Evolutionary conservation across 2,113 vertebrate species (phyloP).

Genomic region (Anhinga rufa): DNA sequence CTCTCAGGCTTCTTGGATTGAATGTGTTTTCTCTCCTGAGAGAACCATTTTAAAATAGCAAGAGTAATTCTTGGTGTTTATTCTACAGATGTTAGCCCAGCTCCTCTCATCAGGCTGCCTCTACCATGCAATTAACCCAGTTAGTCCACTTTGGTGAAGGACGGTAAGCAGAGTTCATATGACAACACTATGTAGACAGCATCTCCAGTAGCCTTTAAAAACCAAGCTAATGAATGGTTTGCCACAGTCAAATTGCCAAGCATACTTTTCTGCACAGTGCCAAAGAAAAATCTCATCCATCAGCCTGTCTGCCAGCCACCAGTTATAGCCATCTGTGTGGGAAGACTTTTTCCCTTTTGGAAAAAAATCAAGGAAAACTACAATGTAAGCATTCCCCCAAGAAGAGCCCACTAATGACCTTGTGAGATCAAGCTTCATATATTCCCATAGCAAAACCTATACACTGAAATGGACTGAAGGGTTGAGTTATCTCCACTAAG

Average conservation of each 20-base stretch:
- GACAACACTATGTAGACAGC: not conserved
- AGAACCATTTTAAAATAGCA: not conserved
- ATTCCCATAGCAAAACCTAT: not conserved
- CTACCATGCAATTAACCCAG: slow-evolving; percentile 20
- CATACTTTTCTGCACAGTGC: not conserved
- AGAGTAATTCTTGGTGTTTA: slow-evolving; percentile 16
- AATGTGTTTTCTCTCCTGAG: not conserved
- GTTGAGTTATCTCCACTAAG: not conserved
- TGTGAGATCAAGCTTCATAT: slow-evolving; percentile 1
- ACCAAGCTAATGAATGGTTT: slow-evolving; percentile 21
- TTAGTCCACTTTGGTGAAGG: slow-evolving; percentile 1
- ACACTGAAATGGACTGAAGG: not conserved
- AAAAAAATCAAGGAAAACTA: slow-evolving; percentile 50
- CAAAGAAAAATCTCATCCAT: slow-evolving; percentile 51
- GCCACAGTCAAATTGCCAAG: not conserved
- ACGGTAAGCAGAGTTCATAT: not conserved
- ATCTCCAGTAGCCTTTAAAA: slow-evolving; percentile 43
- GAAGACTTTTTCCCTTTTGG: slow-evolving; percentile 15
- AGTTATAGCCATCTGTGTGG: slow-evolving; percentile 56
- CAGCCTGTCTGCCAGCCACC: slow-evolving; percentile 48
- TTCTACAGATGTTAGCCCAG: slow-evolving; percentile 3
- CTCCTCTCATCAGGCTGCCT: not conserved
- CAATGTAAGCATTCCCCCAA: not conserved
- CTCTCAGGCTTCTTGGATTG: not conserved
- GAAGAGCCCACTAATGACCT: slow-evolving; percentile 9